A percentile compares a stretch with the other conserved stretches of the same genome.
phyloP scores from a whole-genome alignment of 2,888 invertebrate genomes.

The Euzophera pinguis region DNA sequence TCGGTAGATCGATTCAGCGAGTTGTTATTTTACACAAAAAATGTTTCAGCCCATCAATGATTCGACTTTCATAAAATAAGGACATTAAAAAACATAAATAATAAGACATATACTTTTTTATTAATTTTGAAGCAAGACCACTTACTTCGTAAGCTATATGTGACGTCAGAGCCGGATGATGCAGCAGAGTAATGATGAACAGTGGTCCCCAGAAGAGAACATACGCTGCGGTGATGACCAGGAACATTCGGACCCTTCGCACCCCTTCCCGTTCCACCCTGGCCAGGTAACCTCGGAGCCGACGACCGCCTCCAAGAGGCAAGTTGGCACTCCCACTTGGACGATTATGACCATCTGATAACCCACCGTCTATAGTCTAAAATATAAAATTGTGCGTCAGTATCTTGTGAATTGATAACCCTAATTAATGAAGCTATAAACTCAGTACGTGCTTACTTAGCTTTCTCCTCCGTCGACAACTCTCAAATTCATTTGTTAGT shows the following conservation, averaged over 20 bases:
- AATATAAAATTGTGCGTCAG: constrained; percentile 17
- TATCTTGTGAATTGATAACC: neutral
- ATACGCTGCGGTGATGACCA: constrained; percentile 91
- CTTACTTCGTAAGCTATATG: constrained; percentile 87
- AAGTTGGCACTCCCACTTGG: constrained; percentile 52
- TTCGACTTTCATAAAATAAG: no score
- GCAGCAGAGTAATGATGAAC: constrained; percentile 90
- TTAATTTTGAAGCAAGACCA: no score
- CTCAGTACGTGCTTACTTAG: no score
- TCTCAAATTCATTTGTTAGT: no score
- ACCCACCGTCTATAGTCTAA: constrained; percentile 66
- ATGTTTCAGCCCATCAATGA: no score
- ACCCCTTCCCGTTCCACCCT: constrained; percentile 90
- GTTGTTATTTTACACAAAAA: no score
- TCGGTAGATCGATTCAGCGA: no score
- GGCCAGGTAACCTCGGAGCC: constrained; percentile 87
- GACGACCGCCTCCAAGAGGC: constrained; percentile 84
- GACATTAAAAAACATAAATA: no score
- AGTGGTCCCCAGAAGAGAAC: constrained; percentile 94
- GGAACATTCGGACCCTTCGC: constrained; percentile 90
- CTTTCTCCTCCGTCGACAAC: no score
- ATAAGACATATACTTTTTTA: no score
- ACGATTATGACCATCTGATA: constrained; percentile 58
- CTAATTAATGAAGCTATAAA: neutral
- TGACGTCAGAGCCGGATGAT: constrained; percentile 86